These are phyloP conservation scores for Acrobasis consociella DNA, from an alignment of 2,888 invertebrate genomes.

Conservation along the genomic window DNA sequence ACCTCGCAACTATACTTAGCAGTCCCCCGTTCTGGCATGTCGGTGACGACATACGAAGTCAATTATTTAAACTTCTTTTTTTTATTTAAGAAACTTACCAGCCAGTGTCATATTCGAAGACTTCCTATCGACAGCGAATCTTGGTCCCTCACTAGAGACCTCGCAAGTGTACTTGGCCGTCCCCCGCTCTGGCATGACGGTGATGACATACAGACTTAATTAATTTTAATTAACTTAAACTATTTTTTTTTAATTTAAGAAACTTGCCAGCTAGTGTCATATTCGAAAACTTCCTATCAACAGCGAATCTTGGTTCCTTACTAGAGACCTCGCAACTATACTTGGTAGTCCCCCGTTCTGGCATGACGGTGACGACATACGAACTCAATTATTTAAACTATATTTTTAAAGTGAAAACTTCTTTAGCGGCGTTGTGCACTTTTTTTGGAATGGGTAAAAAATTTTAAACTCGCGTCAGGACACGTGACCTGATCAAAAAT, in stretches of 20 bases:
- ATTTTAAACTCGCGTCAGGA: no score
- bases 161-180: slow-evolving; percentile 73
- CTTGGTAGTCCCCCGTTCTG: slow-evolving; percentile 62
- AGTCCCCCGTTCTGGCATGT: slow-evolving; percentile 54
- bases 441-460: no score
- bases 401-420: no score
- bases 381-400: no score
- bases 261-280: slow-evolving; percentile 45
- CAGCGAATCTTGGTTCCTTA: slow-evolving; percentile 72
- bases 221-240: no score
- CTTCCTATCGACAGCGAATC: slow-evolving; percentile 68
- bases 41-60: no score
- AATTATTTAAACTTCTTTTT: no score
- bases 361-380: no score
- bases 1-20: slow-evolving; percentile 70
- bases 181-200: slow-evolving; percentile 64
- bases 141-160: slow-evolving; percentile 73
- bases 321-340: slow-evolving; percentile 78
- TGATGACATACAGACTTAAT: no score
- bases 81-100: slow-evolving; percentile 49
- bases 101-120: slow-evolving; percentile 73
- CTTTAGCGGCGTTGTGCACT: no score
- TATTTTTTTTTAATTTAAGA: no score
- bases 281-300: slow-evolving; percentile 63
- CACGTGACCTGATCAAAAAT: no score